Conservation (phyloP, 2,888 invertebrate genomes). For the Brachypalpus laphriformis region DNA sequence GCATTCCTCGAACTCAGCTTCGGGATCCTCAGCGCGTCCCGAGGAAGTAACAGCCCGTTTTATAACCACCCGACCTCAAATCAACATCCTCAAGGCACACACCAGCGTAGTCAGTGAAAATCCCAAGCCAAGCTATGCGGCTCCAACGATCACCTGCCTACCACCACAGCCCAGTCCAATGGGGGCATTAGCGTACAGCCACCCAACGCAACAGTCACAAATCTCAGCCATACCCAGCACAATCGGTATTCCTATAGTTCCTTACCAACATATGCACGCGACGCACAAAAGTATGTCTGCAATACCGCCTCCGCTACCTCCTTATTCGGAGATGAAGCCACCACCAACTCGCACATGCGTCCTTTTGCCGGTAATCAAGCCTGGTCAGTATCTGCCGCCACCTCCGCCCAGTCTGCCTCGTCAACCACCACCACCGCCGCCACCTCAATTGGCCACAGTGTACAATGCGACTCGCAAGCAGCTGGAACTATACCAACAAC, state of each 20-base stretch:
- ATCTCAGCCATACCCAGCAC: constrained; percentile 77
- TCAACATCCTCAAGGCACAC: constrained; percentile 90
- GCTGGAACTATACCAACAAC: constrained; percentile 94
- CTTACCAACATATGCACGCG: constrained; percentile 84
- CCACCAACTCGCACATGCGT: constrained; percentile 84
- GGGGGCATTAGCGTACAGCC: constrained; percentile 78
- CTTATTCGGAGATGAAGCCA: constrained; percentile 84
- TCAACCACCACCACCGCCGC: constrained; percentile 86
- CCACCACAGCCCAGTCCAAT: constrained; percentile 77
- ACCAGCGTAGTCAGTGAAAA: constrained; percentile 87
- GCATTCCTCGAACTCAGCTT: constrained; percentile 79
- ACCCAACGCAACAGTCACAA: constrained; percentile 75
- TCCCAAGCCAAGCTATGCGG: constrained; percentile 85
- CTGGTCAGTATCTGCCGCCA: constrained; percentile 85
- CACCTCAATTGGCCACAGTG: constrained; percentile 88
- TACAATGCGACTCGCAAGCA: constrained; percentile 89
- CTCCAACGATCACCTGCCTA: constrained; percentile 80
- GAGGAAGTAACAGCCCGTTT: constrained; percentile 90
- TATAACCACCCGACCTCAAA: constrained; percentile 90
- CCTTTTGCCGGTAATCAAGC: constrained; percentile 86
- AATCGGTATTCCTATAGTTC: constrained; percentile 83
- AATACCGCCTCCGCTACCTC: constrained; percentile 81
- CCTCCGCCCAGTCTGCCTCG: constrained; percentile 87
- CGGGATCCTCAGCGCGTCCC: constrained; percentile 83
- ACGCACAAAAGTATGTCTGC: constrained; percentile 86